Conservation (phyloP, 2,888 invertebrate genomes). For the Pachymerium ferrugineum region DNA sequence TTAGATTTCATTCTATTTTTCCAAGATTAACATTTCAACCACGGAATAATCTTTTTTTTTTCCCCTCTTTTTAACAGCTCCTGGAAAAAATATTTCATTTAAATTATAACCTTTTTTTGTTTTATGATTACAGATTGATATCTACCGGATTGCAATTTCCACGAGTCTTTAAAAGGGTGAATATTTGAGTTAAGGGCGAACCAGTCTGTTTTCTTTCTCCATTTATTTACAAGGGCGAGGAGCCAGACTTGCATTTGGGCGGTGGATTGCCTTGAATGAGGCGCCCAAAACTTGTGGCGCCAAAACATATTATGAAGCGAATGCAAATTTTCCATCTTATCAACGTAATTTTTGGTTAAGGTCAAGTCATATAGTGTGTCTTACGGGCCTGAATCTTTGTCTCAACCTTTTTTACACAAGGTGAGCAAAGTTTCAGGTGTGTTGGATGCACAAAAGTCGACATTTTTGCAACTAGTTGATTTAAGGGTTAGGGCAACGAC, state of each 20-base stretch:
- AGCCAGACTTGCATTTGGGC: neutral
- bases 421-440: slow-evolving; percentile 42
- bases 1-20: neutral
- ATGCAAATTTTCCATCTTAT: neutral
- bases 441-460: slow-evolving; percentile 33
- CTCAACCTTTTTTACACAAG: slow-evolving; percentile 40
- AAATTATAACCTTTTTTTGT: neutral
- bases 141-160: neutral
- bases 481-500: neutral
- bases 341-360: too few species aligned
- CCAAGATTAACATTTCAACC: neutral
- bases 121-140: neutral
- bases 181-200: neutral
- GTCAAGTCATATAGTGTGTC: too few species aligned
- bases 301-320: neutral
- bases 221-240: slow-evolving; percentile 3
- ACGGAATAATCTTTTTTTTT: neutral
- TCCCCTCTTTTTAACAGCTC: neutral
- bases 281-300: neutral
- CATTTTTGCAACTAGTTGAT: neutral
- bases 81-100: too few species aligned
- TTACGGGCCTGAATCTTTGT: slow-evolving; percentile 40
- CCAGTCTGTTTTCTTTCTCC: slow-evolving; percentile 1
- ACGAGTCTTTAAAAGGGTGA: neutral
- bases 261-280: slow-evolving; percentile 1